These are phyloP conservation scores for Zapus hudsonius DNA, from an alignment of 2,113 vertebrate species.

Conservation along the genomic window DNA sequence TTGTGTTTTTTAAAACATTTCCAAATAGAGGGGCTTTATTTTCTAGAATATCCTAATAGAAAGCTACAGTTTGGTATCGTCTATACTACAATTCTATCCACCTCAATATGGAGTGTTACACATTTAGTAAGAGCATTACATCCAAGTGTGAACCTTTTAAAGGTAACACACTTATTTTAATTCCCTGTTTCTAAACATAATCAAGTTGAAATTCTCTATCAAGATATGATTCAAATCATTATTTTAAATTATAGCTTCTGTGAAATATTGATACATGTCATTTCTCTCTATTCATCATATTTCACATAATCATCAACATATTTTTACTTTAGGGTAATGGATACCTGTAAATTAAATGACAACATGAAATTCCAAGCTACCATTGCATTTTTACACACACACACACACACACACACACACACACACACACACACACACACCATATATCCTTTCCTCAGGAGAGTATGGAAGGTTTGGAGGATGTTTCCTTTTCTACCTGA, in stretches of 20 bases:
- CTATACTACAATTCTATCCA: neutral
- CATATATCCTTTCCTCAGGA: neutral
- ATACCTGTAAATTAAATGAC: neutral
- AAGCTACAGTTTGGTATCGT: neutral
- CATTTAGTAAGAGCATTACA: neutral
- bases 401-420: no score
- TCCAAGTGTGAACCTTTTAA: neutral
- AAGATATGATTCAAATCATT: neutral
- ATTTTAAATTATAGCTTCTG: neutral
- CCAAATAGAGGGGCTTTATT: neutral
- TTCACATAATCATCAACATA: neutral
- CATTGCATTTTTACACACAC: neutral
- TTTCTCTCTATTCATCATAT: neutral
- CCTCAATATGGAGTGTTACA: neutral
- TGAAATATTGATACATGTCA: neutral
- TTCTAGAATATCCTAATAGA: neutral
- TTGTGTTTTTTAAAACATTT: slow-evolving; percentile 37
- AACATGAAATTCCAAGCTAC: neutral
- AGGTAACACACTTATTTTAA: neutral
- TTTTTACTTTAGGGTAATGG: neutral
- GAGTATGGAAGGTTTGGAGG: neutral
- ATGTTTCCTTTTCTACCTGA: neutral
- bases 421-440: no score
- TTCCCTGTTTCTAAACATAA: neutral
- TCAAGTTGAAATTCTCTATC: neutral